A percentile compares a stretch with the other conserved stretches of the same genome.
These are phyloP conservation scores for Cryptoblepharus egeriae DNA, from an alignment of 2,797 vertebrate species.

Conservation along the genomic window DNA sequence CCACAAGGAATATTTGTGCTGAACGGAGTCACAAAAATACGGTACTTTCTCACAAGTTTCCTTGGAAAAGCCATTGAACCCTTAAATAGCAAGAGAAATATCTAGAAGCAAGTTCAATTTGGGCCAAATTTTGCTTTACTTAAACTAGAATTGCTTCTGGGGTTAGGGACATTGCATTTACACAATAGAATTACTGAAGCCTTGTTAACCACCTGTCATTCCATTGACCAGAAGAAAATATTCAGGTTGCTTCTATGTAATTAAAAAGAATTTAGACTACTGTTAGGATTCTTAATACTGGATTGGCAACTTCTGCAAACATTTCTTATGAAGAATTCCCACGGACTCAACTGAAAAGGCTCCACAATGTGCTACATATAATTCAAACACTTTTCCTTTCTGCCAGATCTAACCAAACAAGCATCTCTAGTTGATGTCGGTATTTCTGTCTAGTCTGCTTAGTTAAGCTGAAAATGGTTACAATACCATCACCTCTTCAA, in stretches of 20 bases:
- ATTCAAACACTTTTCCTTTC: neutral
- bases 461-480: neutral
- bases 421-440: neutral
- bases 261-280: constrained; percentile 11
- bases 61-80: constrained; percentile 61
- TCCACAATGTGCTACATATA: neutral
- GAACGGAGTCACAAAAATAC: constrained; percentile 69
- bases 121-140: constrained; percentile 26
- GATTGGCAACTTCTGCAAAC: neutral
- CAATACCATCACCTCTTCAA: neutral
- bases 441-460: neutral
- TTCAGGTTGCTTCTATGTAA: neutral
- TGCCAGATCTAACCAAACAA: neutral
- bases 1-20: constrained; percentile 65
- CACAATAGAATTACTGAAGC: constrained; percentile 5
- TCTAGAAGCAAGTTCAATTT: constrained; percentile 50
- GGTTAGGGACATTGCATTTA: constrained; percentile 17
- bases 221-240: neutral
- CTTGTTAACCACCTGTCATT: neutral
- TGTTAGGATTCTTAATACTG: neutral
- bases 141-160: neutral
- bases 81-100: constrained; percentile 64
- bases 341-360: neutral
- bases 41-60: constrained; percentile 68
- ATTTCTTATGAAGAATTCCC: constrained; percentile 13